These are phyloP conservation scores for Motacilla tschutschensis DNA, from an alignment of 2,113 vertebrate genomes.

Conservation along the genomic window DNA sequence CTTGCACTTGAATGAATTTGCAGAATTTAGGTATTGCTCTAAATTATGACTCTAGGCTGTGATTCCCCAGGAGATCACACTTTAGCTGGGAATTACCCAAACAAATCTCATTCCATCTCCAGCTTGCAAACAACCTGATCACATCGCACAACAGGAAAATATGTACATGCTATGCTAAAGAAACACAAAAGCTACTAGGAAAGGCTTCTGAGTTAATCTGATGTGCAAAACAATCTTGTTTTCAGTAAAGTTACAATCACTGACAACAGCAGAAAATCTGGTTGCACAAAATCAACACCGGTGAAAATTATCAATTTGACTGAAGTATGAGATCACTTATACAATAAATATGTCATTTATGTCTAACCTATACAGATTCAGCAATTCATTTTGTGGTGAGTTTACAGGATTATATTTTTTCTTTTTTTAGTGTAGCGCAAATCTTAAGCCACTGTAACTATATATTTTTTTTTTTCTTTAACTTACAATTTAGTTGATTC, in stretches of 20 bases:
- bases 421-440: neutral
- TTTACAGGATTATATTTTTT: neutral
- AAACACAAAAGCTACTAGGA: neutral
- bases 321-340: neutral
- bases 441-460: neutral
- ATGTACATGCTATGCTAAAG: neutral
- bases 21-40: neutral
- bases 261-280: neutral
- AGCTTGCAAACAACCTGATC: neutral
- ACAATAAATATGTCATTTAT: neutral
- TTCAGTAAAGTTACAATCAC: neutral
- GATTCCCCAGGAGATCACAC: neutral
- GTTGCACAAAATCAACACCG: neutral
- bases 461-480: neutral
- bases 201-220: neutral
- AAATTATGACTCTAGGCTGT: neutral
- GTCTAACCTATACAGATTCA: neutral
- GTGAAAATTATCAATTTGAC: neutral
- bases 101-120: neutral
- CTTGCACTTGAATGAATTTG: neutral
- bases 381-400: neutral
- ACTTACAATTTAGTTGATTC: neutral
- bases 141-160: neutral
- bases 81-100: neutral
- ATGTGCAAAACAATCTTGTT: neutral